A percentile compares a stretch with the other conserved stretches of the same genome.
Conservation (phyloP, 2,888 invertebrate species). For the Lingula anatina region DNA sequence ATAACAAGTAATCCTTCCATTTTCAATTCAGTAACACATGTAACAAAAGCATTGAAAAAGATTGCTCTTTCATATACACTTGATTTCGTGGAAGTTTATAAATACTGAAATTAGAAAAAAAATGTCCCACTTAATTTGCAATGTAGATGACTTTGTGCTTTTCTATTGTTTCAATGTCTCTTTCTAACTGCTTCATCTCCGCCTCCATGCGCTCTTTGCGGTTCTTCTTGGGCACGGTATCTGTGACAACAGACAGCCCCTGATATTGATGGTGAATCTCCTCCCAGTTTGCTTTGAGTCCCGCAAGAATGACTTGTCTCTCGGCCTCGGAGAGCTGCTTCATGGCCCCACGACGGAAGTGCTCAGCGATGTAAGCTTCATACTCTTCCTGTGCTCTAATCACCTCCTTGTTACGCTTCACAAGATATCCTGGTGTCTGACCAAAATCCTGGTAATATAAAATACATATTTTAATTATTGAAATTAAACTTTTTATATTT, state of each 20-base stretch:
- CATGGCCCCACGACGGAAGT: constrained; percentile 47
- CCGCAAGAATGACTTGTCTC: constrained; percentile 37
- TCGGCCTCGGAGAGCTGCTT: constrained; percentile 37
- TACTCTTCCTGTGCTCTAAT: constrained; percentile 47
- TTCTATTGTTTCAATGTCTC: constrained; percentile 78
- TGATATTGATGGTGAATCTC: constrained; percentile 75
- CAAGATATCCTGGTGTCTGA: constrained; percentile 65
- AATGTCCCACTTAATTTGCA: constrained; percentile 29
- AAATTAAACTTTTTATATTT: not conserved
- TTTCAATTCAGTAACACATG: too few relatives aligned
- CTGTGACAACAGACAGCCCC: constrained; percentile 77
- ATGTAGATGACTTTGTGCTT: constrained; percentile 60
- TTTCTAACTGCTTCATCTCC: constrained; percentile 73
- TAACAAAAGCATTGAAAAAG: too few relatives aligned
- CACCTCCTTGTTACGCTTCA: constrained; percentile 52
- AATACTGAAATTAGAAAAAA: too few relatives aligned
- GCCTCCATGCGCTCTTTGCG: constrained; percentile 75
- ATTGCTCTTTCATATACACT: too few relatives aligned
- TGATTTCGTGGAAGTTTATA: too few relatives aligned
- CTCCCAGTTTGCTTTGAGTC: constrained; percentile 68
- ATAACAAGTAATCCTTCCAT: too few relatives aligned
- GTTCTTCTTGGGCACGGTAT: constrained; percentile 76
- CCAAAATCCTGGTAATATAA: constrained; percentile 60
- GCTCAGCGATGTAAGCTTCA: constrained; percentile 47
- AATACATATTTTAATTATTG: not conserved